phyloP scores from a whole-genome alignment of 2,113 vertebrate genomes.

The Rana temporaria region DNA sequence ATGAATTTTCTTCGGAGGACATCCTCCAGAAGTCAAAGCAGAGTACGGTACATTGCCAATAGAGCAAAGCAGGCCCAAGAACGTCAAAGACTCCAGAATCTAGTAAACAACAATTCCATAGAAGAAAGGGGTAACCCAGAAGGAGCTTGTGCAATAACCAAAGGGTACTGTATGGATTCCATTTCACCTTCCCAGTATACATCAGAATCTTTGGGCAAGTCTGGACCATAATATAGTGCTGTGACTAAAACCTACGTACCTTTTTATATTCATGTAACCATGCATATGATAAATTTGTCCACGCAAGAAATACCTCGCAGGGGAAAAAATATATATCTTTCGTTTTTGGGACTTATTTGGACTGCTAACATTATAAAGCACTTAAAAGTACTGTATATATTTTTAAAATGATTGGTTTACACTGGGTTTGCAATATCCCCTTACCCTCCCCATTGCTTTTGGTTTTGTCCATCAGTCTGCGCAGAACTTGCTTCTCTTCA shows the following conservation, averaged over 20 bases:
- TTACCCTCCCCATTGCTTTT: slow-evolving; percentile 7
- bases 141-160: slow-evolving; percentile 84
- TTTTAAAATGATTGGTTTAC: slow-evolving; percentile 48
- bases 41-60: slow-evolving; percentile 91
- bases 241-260: slow-evolving; percentile 39
- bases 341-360: slow-evolving; percentile 15
- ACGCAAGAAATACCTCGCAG: slow-evolving; percentile 31
- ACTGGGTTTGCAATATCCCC: slow-evolving; percentile 48
- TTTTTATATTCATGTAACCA: slow-evolving; percentile 56
- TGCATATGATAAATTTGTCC: slow-evolving; percentile 39
- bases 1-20: slow-evolving; percentile 76
- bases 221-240: slow-evolving; percentile 70
- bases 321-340: background rate
- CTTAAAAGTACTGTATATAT: slow-evolving; percentile 56
- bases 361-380: slow-evolving; percentile 45
- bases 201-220: slow-evolving; percentile 59
- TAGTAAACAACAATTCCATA: slow-evolving; percentile 71
- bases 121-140: slow-evolving; percentile 91
- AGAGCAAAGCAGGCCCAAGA: slow-evolving; percentile 89
- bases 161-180: slow-evolving; percentile 72
- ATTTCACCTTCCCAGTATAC: slow-evolving; percentile 70
- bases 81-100: slow-evolving; percentile 80
- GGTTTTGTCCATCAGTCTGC: background rate
- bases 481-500: background rate
- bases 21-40: slow-evolving; percentile 90